These are phyloP conservation scores for Oophaga sylvatica DNA, from an alignment of 2,797 vertebrate species.

Conservation along the genomic window DNA sequence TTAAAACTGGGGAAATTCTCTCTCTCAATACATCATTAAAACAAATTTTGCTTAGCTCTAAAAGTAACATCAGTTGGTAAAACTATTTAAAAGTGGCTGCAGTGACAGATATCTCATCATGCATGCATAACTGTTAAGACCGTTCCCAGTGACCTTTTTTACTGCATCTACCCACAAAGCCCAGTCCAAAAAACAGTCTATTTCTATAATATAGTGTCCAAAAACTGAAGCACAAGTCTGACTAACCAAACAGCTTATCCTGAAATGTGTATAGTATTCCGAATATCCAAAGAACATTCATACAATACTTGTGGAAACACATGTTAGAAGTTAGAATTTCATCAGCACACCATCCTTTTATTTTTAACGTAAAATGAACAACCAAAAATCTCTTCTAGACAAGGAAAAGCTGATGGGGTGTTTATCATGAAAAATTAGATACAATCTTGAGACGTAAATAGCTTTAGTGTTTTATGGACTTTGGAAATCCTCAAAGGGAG, in stretches of 20 bases:
- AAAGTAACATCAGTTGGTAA: background rate
- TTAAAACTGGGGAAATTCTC: no score
- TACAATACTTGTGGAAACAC: background rate
- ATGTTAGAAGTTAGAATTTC: background rate
- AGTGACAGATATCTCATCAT: background rate
- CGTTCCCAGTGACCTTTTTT: background rate
- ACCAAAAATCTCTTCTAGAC: background rate
- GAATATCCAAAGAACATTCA: background rate
- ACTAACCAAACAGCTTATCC: background rate
- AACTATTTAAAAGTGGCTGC: background rate
- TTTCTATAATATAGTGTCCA: background rate
- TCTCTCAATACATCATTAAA: background rate
- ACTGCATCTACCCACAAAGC: background rate
- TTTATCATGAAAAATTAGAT: background rate
- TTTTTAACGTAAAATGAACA: slow-evolving; percentile 10
- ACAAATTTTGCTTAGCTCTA: background rate
- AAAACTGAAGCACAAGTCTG: background rate
- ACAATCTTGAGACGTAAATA: background rate
- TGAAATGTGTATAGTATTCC: slow-evolving; percentile 8
- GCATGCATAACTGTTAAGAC: background rate
- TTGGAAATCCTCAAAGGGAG: background rate
- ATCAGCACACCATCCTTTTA: background rate
- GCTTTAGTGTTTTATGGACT: background rate
- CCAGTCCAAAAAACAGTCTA: background rate
- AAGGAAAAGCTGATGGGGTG: background rate